phyloP scores from a whole-genome alignment of 2,113 vertebrate species.

The Grantiella picta region DNA sequence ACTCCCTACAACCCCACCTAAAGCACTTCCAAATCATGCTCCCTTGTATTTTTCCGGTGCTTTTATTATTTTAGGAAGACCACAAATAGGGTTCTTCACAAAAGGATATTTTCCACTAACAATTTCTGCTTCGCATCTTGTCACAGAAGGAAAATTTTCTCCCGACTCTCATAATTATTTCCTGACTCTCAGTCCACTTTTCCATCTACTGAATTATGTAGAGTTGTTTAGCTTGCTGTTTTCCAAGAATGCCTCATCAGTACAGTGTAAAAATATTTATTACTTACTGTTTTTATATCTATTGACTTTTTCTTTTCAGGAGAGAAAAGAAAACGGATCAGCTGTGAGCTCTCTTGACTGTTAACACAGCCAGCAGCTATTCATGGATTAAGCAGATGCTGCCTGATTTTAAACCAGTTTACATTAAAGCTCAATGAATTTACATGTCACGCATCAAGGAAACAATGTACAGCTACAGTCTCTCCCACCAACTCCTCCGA shows the following conservation, averaged over 20 bases:
- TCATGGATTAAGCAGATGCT: conserved; percentile 41
- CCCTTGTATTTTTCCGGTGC: neutral
- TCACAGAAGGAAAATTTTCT: neutral
- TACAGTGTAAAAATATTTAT: conserved; percentile 56
- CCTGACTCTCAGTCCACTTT: conserved; percentile 41
- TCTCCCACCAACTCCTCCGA: neutral
- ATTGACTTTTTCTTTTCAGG: conserved; percentile 35
- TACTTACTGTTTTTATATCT: conserved; percentile 43
- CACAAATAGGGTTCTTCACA: neutral
- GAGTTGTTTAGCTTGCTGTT: conserved; percentile 62
- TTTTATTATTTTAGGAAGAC: neutral
- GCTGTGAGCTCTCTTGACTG: conserved; percentile 43
- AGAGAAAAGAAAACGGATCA: conserved; percentile 45
- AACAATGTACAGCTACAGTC: neutral
- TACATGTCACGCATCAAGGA: neutral
- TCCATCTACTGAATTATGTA: conserved; percentile 43
- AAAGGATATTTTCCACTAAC: neutral
- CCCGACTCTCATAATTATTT: conserved; percentile 39
- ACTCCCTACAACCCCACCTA: neutral
- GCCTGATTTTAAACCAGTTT: conserved; percentile 44
- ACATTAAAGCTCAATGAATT: conserved; percentile 43
- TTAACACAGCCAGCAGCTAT: conserved; percentile 36
- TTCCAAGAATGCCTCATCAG: conserved; percentile 65
- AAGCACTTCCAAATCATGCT: neutral
- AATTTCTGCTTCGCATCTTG: neutral